Evolutionary conservation across 2,888 invertebrate species (phyloP), one percentile per base, ranked within the genome.

Genomic region (Incurvaria masculella): DNA sequence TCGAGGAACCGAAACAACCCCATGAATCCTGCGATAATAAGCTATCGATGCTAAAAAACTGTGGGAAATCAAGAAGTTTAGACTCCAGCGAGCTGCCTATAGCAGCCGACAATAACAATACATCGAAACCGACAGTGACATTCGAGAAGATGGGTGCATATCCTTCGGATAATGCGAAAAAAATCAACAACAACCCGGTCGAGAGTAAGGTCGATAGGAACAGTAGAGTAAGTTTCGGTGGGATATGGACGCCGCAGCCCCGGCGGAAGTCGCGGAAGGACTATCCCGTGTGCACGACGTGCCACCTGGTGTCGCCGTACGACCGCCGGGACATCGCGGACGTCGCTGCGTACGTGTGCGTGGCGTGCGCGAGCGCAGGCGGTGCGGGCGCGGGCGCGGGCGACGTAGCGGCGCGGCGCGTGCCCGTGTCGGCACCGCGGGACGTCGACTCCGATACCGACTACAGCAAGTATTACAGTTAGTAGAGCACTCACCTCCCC

Each of bases 71-170:
- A 0, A 87, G 87, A 57, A 93, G 92, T 59, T 74, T 94, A 39
- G 94, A 94, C 64, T 93, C 92, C 0, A 89, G 91, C 59, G 92
- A 92, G 63, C 79, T 92, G 57, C 81, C 88, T 43, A 81, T 84
- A 5, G 74, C 80, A 26, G 74, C 72, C 33, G 80, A 81, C n/a
- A 66, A 64, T n/a, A 66, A 68, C 55, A 73, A 72, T n/a, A n/a
- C 33, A 33, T 8, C 33, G 33, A 6, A 11, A 6, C 14, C 11
- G 33, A n/a, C n/a, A n/a, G n/a, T n/a, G n/a, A n/a, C n/a, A n/a
- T n/a, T n/a, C n/a, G n/a, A n/a, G n/a, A n/a, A n/a, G n/a, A n/a
- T n/a, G n/a, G n/a, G n/a, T n/a, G n/a, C n/a, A n/a, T n/a, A n/a
- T n/a, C n/a, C n/a, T n/a, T n/a, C n/a, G n/a, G n/a, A n/a, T n/a